Percentiles rank a stretch among this genome's conserved stretches.
Evolutionary conservation across 2,797 vertebrate species (phyloP).

Genomic region (Paramormyrops hopkinsi): DNA sequence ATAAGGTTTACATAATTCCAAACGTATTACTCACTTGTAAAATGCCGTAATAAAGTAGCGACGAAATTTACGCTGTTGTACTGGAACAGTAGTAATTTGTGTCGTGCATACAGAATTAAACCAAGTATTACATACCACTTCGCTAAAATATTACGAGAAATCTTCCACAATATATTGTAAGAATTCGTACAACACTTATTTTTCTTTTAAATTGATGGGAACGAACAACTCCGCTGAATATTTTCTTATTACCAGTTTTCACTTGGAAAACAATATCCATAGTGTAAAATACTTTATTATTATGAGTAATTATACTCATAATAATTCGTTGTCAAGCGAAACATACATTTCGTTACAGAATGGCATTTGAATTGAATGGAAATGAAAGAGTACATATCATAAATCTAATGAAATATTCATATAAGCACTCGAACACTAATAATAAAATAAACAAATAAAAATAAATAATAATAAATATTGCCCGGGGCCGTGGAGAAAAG

Average conservation of each 20-base stretch:
- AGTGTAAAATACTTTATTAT: background rate
- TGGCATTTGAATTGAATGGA: background rate
- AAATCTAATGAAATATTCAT: constrained; percentile 2
- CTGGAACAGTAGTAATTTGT: background rate
- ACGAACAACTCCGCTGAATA: background rate
- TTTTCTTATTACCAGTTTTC: background rate
- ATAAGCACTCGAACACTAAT: background rate
- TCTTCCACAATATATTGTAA: background rate
- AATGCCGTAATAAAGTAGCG: background rate
- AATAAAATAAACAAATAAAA: background rate
- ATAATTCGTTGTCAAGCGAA: background rate
- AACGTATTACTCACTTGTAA: background rate
- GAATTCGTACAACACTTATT: background rate
- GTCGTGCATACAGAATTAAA: background rate
- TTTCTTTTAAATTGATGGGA: background rate
- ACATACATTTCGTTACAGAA: constrained; percentile 4
- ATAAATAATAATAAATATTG: background rate
- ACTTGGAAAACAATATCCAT: background rate
- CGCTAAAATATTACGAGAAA: background rate
- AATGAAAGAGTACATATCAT: background rate
- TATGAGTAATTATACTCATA: constrained; percentile 1
- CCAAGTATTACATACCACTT: background rate
- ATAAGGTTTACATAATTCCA: background rate
- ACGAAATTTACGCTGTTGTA: background rate
- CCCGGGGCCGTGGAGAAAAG: constrained; percentile 36